Base-by-base conservation (phyloP, 2,797 vertebrate genomes). In the Dallia pectoralis region DNA sequence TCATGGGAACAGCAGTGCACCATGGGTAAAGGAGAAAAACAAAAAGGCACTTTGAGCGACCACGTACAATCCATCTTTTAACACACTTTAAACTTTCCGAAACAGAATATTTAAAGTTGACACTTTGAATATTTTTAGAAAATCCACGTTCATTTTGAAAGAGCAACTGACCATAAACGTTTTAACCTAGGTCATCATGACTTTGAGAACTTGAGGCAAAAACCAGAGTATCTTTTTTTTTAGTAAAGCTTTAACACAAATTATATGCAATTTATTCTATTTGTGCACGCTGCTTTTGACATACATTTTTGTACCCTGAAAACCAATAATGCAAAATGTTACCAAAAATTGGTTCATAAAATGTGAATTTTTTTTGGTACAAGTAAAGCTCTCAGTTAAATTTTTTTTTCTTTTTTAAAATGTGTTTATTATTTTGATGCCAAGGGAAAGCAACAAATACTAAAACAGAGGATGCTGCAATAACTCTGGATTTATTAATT, bases 1-100 rank as follows among this genome's bases (percentile, higher is more conserved):
- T 90, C 79, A 18, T 79, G 83, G 84, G 79, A 12, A 16, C 33
- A 56, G 22, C 7, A 22, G n/a, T 19, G 32, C 44, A 67, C 78
- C 80, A 67, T 71, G 78, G 67, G 66, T 82, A 76, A 82, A 82
- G 67, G 82, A 75, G 80, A 86, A 83, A 87, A 84, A 89, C 82
- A 4, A 14, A 47, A 79, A 81, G 77, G 80, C 85, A 62, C 80
- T 69, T n/a, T 81, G 73, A 6, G 73, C 74, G 25, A 77, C 65
- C 74, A 3, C 40, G 77, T 67, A 51, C 75, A 68, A 30, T 82
- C 71, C 75, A 71, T 80, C 44, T 73, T 68, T 59, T 77, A 11
- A 62, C 66, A 27, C 32, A 30, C 3, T 4, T 63, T 29, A 0
- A 47, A 78, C 71, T 77, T 25, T 82, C 81, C 77, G 61, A 30